Percentiles rank a stretch among this genome's conserved stretches.
These are phyloP conservation scores for Capitulum mitella DNA, from an alignment of 2,888 invertebrate species.

Conservation along the genomic window DNA sequence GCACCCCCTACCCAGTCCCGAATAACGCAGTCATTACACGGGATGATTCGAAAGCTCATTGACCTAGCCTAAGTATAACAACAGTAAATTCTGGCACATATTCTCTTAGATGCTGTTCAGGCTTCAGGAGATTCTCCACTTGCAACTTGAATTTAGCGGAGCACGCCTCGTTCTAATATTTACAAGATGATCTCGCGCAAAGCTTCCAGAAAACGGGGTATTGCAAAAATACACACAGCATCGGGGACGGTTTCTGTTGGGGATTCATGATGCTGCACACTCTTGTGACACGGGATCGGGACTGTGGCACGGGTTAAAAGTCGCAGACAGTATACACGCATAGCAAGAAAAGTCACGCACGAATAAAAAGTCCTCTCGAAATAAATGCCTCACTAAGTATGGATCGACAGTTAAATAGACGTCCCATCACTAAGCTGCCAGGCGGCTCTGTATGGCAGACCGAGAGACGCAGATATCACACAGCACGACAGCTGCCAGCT, in stretches of 20 bases:
- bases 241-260: not conserved
- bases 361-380: conserved; percentile 7
- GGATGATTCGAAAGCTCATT: conserved; percentile 16
- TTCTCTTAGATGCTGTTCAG: not conserved
- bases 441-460: not conserved
- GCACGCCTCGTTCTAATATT: not conserved
- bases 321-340: not conserved
- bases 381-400: conserved; percentile 20
- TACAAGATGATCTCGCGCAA: not conserved
- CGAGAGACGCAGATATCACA: not conserved
- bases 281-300: not conserved
- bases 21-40: not conserved
- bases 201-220: not conserved
- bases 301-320: not conserved
- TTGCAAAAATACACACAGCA: conserved; percentile 7
- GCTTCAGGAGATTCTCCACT: not conserved
- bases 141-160: not conserved
- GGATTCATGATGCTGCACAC: not conserved
- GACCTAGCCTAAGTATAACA: conserved; percentile 20
- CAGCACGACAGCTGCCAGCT: not conserved
- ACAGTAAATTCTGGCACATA: conserved; percentile 24
- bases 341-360: not conserved
- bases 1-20: not conserved
- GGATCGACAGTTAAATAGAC: conserved; percentile 8
- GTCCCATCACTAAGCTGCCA: not conserved